phyloP scores from a whole-genome alignment of 2,113 vertebrate genomes.

The Chinchilla lanigera region DNA sequence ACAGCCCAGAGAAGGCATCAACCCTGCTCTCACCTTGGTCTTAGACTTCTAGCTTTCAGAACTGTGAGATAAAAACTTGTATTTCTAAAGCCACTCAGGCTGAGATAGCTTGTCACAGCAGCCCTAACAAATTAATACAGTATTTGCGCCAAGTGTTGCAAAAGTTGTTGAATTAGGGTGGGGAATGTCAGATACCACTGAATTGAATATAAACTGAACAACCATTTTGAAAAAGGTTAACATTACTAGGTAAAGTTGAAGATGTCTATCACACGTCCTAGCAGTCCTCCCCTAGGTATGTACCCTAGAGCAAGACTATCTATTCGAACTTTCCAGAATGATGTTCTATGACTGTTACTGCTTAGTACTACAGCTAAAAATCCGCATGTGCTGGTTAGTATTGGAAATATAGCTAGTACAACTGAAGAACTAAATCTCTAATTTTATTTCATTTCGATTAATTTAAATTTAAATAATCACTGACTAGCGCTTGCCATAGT shows the following conservation, averaged over 20 bases:
- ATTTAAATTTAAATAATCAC: conserved; percentile 1
- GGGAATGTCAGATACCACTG: background rate
- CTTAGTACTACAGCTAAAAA: background rate
- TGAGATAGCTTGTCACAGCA: background rate
- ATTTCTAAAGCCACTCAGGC: background rate
- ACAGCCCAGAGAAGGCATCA: background rate
- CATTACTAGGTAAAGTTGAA: background rate
- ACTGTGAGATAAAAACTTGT: background rate
- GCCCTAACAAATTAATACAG: background rate
- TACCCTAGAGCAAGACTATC: background rate
- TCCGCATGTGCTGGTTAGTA: background rate
- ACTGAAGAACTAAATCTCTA: background rate
- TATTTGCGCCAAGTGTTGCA: background rate
- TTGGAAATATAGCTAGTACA: background rate
- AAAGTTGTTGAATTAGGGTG: background rate
- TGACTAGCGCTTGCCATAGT: background rate
- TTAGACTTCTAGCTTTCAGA: background rate
- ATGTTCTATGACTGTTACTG: background rate
- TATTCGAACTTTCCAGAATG: background rate
- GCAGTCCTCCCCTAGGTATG: background rate
- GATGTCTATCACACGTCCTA: background rate
- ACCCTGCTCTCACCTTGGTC: background rate
- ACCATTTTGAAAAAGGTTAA: background rate
- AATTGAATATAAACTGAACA: background rate
- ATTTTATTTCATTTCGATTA: background rate